Conservation (phyloP, 2,888 invertebrate genomes). For the Corbicula japonica region DNA sequence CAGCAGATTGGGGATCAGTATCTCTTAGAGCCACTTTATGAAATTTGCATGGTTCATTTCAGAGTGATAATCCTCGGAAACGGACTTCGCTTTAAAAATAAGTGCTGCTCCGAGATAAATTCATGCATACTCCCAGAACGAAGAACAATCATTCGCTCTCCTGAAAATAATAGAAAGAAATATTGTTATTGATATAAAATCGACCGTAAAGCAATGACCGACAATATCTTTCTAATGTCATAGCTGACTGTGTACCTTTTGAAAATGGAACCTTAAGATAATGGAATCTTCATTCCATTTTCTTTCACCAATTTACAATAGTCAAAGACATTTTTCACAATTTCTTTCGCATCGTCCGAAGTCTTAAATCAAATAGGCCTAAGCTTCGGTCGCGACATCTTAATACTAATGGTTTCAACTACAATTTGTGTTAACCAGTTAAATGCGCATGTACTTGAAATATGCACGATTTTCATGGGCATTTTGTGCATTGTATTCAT, state of each 20-base stretch:
- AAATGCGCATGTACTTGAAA: too few relatives aligned
- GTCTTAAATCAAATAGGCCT: too few relatives aligned
- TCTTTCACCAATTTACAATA: too few relatives aligned
- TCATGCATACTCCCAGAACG: slow-evolving; percentile 16
- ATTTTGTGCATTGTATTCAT: too few relatives aligned
- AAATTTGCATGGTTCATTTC: slow-evolving; percentile 25
- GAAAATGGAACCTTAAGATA: slow-evolving; percentile 13
- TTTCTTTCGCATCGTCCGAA: too few relatives aligned
- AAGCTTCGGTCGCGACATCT: too few relatives aligned
- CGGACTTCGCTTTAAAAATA: slow-evolving; percentile 2
- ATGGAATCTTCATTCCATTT: too few relatives aligned
- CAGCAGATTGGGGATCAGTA: slow-evolving; percentile 18
- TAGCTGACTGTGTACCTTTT: background rate
- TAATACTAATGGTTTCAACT: too few relatives aligned
- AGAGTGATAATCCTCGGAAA: slow-evolving; percentile 8
- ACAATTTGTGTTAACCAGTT: too few relatives aligned
- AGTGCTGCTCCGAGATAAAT: slow-evolving; percentile 5
- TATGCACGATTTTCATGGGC: too few relatives aligned
- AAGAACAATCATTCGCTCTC: slow-evolving; percentile 26
- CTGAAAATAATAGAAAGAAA: background rate
- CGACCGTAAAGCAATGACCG: background rate
- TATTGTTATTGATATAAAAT: background rate
- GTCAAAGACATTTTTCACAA: too few relatives aligned
- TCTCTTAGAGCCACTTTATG: slow-evolving; percentile 12
- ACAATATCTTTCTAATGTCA: background rate